Conservation (phyloP, 2,797 vertebrate species). For the Myotis myotis region DNA sequence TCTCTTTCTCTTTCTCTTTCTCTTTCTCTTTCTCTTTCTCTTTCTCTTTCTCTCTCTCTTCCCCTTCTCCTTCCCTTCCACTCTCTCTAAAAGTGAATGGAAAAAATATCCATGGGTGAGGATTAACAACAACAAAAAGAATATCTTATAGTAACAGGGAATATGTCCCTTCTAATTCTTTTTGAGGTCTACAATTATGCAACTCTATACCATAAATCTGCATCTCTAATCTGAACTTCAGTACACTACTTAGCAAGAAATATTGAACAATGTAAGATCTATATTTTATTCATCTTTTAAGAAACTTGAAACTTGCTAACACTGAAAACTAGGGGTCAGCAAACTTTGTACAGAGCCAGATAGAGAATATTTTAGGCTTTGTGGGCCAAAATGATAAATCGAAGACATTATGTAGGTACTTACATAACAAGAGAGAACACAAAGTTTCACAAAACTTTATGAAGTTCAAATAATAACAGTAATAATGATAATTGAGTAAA, state of each 20-base stretch:
- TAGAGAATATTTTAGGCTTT: constrained; percentile 26
- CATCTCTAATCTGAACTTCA: not conserved
- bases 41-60: not conserved
- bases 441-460: not conserved
- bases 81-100: not conserved
- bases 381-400: not conserved
- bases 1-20: not conserved
- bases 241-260: not conserved
- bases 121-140: too few species aligned
- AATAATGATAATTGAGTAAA: not conserved
- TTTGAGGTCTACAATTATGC: not conserved
- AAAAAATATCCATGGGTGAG: not conserved
- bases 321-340: not conserved
- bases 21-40: not conserved
- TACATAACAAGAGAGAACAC: not conserved
- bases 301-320: constrained; percentile 3
- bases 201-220: not conserved
- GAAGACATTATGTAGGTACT: not conserved
- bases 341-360: not conserved
- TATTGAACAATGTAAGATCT: not conserved
- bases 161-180: not conserved
- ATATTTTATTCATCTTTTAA: constrained; percentile 15
- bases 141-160: not conserved
- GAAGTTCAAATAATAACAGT: not conserved
- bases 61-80: not conserved